Conservation (phyloP, 1,140 invertebrate genomes). For the Drosophila bifasciata region DNA sequence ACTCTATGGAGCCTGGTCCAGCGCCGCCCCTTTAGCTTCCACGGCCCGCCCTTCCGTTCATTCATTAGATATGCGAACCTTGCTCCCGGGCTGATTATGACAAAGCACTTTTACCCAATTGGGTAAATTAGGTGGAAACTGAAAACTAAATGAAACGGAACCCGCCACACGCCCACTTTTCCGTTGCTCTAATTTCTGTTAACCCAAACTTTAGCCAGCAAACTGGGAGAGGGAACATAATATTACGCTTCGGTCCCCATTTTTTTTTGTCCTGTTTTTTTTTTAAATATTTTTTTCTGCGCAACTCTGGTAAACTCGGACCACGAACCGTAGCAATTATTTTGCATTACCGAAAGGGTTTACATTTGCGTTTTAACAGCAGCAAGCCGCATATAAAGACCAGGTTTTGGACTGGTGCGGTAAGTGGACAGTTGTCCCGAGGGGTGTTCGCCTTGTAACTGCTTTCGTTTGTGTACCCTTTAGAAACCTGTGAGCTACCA, state of each 20-base stretch:
- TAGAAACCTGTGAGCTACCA: neutral
- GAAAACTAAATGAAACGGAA: conserved; percentile 82
- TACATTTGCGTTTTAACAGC: conserved; percentile 77
- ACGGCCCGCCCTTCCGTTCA: conserved; percentile 34
- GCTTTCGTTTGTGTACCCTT: conserved; percentile 57
- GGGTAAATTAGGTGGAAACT: conserved; percentile 82
- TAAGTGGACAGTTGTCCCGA: conserved; percentile 55
- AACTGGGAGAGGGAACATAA: conserved; percentile 27
- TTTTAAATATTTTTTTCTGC: conserved; percentile 11
- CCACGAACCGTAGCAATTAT: conserved; percentile 79
- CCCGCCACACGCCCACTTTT: conserved; percentile 72
- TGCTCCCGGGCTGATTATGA: conserved; percentile 81
- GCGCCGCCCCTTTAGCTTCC: neutral
- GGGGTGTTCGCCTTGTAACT: conserved; percentile 77
- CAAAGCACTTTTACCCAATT: conserved; percentile 82
- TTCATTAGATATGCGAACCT: conserved; percentile 82
- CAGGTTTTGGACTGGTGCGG: neutral
- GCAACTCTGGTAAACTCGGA: conserved; percentile 52
- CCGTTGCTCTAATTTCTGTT: conserved; percentile 70
- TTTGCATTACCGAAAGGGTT: conserved; percentile 82
- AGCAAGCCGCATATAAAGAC: conserved; percentile 72
- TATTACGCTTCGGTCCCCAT: conserved; percentile 46
- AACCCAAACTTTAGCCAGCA: conserved; percentile 43
- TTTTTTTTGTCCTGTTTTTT: conserved; percentile 50
- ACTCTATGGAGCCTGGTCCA: conserved; percentile 33